Conservation (phyloP, 2,797 vertebrate species). For the Pseudochaenichthys georgianus region DNA sequence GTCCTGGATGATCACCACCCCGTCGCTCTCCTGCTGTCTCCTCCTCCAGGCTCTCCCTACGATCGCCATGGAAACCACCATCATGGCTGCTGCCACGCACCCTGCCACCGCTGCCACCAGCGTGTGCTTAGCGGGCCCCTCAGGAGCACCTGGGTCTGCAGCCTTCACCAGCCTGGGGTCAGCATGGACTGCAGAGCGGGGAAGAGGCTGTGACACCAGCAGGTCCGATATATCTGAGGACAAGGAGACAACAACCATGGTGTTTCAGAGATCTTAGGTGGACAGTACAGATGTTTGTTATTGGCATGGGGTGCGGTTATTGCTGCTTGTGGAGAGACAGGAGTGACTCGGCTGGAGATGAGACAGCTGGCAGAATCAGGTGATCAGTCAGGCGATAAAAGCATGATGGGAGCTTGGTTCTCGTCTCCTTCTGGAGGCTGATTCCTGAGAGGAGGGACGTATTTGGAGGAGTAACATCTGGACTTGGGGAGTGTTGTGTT, state of each 20-base stretch:
- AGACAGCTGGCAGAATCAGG: too few species aligned
- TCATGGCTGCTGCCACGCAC: slow-evolving; percentile 78
- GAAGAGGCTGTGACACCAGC: slow-evolving; percentile 64
- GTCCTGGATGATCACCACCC: slow-evolving; percentile 33
- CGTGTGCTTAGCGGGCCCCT: neutral
- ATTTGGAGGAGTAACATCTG: too few species aligned
- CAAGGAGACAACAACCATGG: neutral
- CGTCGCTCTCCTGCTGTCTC: neutral
- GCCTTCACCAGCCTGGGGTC: slow-evolving; percentile 72
- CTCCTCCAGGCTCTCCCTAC: slow-evolving; percentile 75
- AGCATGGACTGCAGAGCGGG: slow-evolving; percentile 41
- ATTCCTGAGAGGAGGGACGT: too few species aligned
- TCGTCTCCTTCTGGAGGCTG: too few species aligned
- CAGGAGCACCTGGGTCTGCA: slow-evolving; percentile 57
- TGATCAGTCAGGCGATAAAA: too few species aligned
- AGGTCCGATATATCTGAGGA: slow-evolving; percentile 87
- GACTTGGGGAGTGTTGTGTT: too few species aligned
- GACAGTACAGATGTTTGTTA: neutral
- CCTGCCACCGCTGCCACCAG: slow-evolving; percentile 74
- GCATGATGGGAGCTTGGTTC: too few species aligned
- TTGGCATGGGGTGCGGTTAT: too few species aligned
- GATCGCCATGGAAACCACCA: slow-evolving; percentile 78
- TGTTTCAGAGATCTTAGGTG: neutral
- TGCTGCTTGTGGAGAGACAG: too few species aligned
- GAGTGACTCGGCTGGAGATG: too few species aligned